Percentiles rank a stretch among this genome's conserved stretches.
Evolutionary conservation across 2,113 vertebrate species (phyloP).

Genomic region (Micronisus gabar): DNA sequence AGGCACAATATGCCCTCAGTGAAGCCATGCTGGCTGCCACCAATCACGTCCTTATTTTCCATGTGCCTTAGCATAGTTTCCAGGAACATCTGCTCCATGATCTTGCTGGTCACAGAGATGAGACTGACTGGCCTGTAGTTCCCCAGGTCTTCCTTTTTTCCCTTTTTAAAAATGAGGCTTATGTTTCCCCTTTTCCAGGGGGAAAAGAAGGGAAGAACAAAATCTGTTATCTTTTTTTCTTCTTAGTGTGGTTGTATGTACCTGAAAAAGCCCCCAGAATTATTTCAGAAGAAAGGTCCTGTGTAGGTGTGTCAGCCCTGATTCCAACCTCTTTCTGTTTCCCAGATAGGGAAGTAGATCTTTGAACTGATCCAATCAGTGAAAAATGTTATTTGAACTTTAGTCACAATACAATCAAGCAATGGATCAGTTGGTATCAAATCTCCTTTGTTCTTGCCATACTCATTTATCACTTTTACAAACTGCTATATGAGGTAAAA

Average conservation of each 20-base stretch:
- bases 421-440: neutral
- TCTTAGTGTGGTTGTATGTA: neutral
- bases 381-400: neutral
- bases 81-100: no score
- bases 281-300: neutral
- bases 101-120: no score
- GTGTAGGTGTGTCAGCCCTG: neutral
- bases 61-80: no score
- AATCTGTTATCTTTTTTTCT: neutral
- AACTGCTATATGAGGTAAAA: constrained; percentile 1
- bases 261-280: neutral
- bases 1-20: no score
- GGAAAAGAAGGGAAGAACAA: neutral
- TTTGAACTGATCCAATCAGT: neutral
- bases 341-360: neutral
- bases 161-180: no score
- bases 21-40: no score
- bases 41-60: no score
- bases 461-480: neutral
- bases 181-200: no score
- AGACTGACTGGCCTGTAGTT: no score
- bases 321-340: neutral
- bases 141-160: no score
- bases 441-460: neutral
- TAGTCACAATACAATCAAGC: neutral